Evolutionary conservation across 1,140 invertebrate genomes (phyloP).

Genomic region (Caerostris extrusa): DNA sequence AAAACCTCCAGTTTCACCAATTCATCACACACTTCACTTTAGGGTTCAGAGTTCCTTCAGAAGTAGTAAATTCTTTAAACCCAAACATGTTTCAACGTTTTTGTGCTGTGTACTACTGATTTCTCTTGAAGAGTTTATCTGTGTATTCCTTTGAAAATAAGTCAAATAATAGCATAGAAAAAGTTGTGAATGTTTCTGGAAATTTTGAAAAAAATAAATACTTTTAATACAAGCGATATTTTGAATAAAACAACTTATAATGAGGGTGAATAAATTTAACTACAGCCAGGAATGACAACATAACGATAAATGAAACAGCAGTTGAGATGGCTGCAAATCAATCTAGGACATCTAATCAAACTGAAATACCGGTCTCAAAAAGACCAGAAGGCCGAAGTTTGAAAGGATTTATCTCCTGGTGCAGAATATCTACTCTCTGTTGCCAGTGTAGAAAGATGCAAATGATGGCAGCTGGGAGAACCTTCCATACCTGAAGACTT

Average conservation of each 20-base stretch:
- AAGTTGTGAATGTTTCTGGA: not conserved
- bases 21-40: not conserved
- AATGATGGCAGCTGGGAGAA: not conserved
- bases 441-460: not conserved
- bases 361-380: not conserved
- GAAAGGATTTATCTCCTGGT: conserved; percentile 37
- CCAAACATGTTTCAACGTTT: not conserved
- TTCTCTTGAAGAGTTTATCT: not conserved
- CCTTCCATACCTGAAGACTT: conserved; percentile 20
- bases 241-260: not conserved
- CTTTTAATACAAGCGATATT: not conserved
- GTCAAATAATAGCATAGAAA: not conserved
- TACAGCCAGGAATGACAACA: not conserved
- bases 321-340: not conserved
- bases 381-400: conserved; percentile 22
- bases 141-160: not conserved
- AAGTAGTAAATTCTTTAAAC: not conserved
- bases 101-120: not conserved
- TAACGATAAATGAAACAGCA: not conserved
- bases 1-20: conserved; percentile 1
- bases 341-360: not conserved
- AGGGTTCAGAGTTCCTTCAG: not conserved
- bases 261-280: not conserved
- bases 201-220: no score
- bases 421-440: conserved; percentile 53